Evolutionary conservation across 2,888 invertebrate species (phyloP).

Genomic region (Alcis repandata): DNA sequence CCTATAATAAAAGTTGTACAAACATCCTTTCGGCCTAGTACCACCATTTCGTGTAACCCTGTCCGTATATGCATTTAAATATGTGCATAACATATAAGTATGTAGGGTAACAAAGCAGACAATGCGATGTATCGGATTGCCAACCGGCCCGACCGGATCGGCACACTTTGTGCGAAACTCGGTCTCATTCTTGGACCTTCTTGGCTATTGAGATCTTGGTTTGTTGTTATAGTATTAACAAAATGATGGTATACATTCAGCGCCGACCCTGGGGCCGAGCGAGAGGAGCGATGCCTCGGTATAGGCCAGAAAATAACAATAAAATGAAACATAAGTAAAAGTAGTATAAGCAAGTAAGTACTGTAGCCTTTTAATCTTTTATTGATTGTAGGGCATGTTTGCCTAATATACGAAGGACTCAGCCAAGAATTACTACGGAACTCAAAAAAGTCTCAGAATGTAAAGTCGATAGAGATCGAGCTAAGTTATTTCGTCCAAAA

Average conservation of each 20-base stretch:
- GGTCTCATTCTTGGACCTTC: conserved; percentile 13
- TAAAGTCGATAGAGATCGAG: not conserved
- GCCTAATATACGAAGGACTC: too few relatives aligned
- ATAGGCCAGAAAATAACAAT: too few relatives aligned
- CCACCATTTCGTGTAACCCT: not conserved
- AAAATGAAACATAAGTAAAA: too few relatives aligned
- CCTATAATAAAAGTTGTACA: too few relatives aligned
- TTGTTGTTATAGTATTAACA: not conserved
- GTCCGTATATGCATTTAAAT: not conserved
- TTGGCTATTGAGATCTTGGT: conserved; percentile 8
- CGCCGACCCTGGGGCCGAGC: too few relatives aligned
- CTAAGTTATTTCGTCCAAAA: not conserved
- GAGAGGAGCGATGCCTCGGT: too few relatives aligned
- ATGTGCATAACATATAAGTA: conserved; percentile 13
- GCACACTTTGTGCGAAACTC: conserved; percentile 35
- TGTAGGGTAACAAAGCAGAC: conserved; percentile 45
- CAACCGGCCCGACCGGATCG: conserved; percentile 55
- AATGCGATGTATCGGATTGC: conserved; percentile 50
- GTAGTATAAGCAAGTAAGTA: too few relatives aligned
- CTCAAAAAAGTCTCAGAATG: too few relatives aligned
- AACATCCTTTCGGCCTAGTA: not conserved
- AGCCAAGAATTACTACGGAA: too few relatives aligned
- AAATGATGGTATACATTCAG: not conserved
- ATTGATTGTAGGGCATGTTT: too few relatives aligned
- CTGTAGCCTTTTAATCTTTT: too few relatives aligned